These are phyloP conservation scores for Argynnis bischoffii DNA, from an alignment of 2,888 invertebrate genomes.

Conservation along the genomic window DNA sequence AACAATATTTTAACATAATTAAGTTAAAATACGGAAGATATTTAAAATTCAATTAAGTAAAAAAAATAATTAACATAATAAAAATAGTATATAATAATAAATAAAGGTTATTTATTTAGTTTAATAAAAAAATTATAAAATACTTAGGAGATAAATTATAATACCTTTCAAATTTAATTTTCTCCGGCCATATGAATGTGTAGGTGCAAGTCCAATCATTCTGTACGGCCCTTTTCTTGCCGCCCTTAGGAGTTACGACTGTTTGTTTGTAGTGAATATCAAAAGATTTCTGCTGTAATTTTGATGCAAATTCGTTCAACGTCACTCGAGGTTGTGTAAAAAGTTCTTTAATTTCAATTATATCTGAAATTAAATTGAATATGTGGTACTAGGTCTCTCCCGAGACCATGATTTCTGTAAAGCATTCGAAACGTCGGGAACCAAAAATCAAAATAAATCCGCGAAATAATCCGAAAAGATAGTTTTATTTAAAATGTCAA, in stretches of 20 bases:
- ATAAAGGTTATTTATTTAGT: no score
- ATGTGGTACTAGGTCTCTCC: no score
- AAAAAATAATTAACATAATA: no score
- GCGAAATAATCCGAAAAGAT: no score
- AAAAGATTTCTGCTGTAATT: constrained; percentile 70
- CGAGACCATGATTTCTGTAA: no score
- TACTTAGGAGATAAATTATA: neutral
- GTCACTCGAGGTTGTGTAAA: constrained; percentile 77
- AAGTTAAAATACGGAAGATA: no score
- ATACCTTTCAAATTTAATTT: constrained; percentile 75
- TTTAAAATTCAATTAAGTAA: no score
- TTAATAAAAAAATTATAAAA: constrained; percentile 5
- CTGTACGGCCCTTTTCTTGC: constrained; percentile 57
- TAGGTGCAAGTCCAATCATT: constrained; percentile 80
- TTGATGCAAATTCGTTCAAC: constrained; percentile 70
- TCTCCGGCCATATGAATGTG: constrained; percentile 82
- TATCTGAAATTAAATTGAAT: constrained; percentile 21
- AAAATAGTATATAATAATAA: no score
- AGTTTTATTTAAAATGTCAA: no score
- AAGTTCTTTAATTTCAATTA: constrained; percentile 56
- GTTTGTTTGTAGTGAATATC: constrained; percentile 64
- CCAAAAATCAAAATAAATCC: no score
- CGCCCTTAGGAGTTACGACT: constrained; percentile 52
- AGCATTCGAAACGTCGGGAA: no score
- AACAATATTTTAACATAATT: no score